These are phyloP conservation scores for Podarcis raffonei DNA, from an alignment of 2,113 vertebrate genomes.

Conservation along the genomic window DNA sequence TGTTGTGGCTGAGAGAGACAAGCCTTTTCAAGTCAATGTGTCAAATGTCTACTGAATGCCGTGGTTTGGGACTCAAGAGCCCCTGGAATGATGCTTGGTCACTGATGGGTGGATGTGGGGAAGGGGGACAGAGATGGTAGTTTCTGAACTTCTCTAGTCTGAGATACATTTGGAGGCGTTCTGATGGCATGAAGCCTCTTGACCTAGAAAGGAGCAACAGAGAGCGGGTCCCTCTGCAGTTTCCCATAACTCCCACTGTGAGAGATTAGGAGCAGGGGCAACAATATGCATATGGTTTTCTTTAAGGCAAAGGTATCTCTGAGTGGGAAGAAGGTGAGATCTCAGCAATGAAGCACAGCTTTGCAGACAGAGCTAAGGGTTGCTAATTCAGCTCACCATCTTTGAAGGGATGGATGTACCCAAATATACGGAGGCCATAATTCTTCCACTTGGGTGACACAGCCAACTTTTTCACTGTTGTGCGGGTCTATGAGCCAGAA, in stretches of 20 bases:
- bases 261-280: neutral
- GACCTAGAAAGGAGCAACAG: neutral
- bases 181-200: neutral
- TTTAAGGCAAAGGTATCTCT: neutral
- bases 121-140: neutral
- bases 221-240: too few relatives aligned
- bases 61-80: neutral
- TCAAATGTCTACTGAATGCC: neutral
- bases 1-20: neutral
- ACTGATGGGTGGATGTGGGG: neutral
- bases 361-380: neutral
- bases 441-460: conserved; percentile 99
- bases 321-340: neutral
- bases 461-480: conserved; percentile 91
- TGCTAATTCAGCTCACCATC: conserved; percentile 82
- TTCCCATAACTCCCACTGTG: neutral
- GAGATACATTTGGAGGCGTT: neutral
- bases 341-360: neutral
- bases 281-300: neutral
- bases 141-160: neutral
- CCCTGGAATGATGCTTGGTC: neutral
- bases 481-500: conserved; percentile 81
- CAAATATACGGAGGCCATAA: conserved; percentile 94
- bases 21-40: neutral
- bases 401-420: conserved; percentile 94